phyloP scores from a whole-genome alignment of 2,888 invertebrate genomes.

The Neocrepidodera transversa region DNA sequence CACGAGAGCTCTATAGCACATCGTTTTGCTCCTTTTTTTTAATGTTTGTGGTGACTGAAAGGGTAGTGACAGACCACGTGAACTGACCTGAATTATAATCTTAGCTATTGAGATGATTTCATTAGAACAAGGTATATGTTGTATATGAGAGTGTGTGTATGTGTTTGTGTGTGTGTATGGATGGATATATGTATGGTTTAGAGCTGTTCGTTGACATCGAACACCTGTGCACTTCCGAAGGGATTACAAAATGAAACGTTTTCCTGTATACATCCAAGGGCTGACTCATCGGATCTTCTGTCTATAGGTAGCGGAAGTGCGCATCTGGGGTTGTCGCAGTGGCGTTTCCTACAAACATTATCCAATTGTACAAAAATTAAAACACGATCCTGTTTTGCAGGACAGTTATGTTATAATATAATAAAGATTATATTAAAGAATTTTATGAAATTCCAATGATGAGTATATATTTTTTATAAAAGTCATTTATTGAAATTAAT shows the following conservation, averaged over 20 bases:
- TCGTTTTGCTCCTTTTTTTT: conserved; percentile 26
- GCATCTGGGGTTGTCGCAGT: too few species aligned
- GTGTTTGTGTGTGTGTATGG: conserved; percentile 16
- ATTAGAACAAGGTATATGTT: too few species aligned
- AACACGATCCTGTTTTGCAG: too few species aligned
- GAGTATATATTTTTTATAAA: too few species aligned
- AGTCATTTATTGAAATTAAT: too few species aligned
- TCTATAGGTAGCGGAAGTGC: too few species aligned
- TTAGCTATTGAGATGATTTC: conserved; percentile 33
- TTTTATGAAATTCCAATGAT: too few species aligned
- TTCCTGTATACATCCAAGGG: conserved; percentile 23
- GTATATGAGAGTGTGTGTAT: too few species aligned
- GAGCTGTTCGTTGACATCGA: conserved; percentile 32
- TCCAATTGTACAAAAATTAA: too few species aligned
- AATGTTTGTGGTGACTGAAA: conserved; percentile 39
- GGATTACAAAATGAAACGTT: conserved; percentile 34
- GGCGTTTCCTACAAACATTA: too few species aligned
- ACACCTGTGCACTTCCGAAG: conserved; percentile 45
- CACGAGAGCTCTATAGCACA: conserved; percentile 19
- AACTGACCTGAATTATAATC: conserved; percentile 45
- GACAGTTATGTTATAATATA: too few species aligned
- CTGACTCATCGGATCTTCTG: conserved; percentile 33
- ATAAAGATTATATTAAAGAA: too few species aligned
- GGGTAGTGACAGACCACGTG: conserved; percentile 36
- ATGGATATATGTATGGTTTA: conserved; percentile 8